phyloP scores from a whole-genome alignment of 2,113 vertebrate genomes.

The Hippocampus zosterae region DNA sequence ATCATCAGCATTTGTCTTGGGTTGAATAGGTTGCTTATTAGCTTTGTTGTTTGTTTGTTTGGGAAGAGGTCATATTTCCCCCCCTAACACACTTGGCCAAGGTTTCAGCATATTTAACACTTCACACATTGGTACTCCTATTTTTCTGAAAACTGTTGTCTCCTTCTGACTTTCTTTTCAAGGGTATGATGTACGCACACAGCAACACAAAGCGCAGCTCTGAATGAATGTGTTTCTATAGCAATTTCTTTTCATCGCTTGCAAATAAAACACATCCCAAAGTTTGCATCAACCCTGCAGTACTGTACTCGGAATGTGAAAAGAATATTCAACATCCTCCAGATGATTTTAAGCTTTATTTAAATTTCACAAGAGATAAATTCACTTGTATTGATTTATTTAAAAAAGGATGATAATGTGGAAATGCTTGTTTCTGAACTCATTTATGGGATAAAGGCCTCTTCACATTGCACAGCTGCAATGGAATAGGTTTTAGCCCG shows the following conservation, averaged over 20 bases:
- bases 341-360: background rate
- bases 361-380: background rate
- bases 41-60: conserved; percentile 17
- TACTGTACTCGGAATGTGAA: no score
- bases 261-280: background rate
- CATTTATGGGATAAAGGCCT: background rate
- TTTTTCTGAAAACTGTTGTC: conserved; percentile 12
- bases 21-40: conserved; percentile 21
- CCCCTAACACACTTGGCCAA: conserved; percentile 1
- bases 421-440: background rate
- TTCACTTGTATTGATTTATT: background rate
- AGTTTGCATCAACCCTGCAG: background rate
- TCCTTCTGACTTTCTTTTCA: conserved; percentile 11
- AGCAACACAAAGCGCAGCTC: background rate
- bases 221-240: background rate
- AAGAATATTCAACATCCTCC: background rate
- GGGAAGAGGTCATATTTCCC: conserved; percentile 20
- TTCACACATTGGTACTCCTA: conserved; percentile 23
- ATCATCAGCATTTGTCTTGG: conserved; percentile 43
- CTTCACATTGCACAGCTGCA: background rate
- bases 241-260: background rate
- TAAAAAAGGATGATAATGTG: background rate
- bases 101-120: background rate
- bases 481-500: no score
- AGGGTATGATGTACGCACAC: background rate